Evolutionary conservation across 2,888 invertebrate species (phyloP).

Genomic region (Spilarctia lutea): DNA sequence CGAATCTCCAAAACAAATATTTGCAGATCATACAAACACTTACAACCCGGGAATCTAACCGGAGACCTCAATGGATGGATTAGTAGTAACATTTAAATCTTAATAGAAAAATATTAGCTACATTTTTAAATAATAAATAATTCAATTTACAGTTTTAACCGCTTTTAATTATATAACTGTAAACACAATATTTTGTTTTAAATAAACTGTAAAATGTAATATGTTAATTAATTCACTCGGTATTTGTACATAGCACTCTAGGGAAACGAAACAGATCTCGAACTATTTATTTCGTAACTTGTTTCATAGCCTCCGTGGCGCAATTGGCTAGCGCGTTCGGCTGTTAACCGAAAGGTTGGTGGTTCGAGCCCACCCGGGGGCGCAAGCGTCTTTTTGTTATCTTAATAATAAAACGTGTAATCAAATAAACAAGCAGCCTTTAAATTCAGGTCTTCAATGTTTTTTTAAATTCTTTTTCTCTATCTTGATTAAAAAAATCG

Average conservation of each 20-base stretch:
- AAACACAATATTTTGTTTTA: neutral
- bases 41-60: too few species aligned
- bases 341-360: constrained; percentile 99
- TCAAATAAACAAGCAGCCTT: too few species aligned
- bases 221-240: neutral
- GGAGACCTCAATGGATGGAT: too few species aligned
- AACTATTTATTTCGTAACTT: constrained; percentile 1
- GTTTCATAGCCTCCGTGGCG: constrained; percentile 91
- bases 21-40: too few species aligned
- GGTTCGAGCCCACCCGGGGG: constrained; percentile 99
- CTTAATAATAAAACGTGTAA: neutral
- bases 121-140: too few species aligned
- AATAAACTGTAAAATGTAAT: neutral
- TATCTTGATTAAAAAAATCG: too few species aligned
- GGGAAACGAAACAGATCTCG: neutral
- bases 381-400: constrained; percentile 68
- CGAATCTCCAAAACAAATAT: too few species aligned
- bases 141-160: neutral
- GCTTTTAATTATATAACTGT: neutral
- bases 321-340: constrained; percentile 99
- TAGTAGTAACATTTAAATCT: too few species aligned
- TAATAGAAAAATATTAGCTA: too few species aligned
- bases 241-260: neutral
- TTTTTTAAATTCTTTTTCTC: neutral
- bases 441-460: neutral